phyloP scores from a whole-genome alignment of 2,797 vertebrate species.

The Muscicapa striata region DNA sequence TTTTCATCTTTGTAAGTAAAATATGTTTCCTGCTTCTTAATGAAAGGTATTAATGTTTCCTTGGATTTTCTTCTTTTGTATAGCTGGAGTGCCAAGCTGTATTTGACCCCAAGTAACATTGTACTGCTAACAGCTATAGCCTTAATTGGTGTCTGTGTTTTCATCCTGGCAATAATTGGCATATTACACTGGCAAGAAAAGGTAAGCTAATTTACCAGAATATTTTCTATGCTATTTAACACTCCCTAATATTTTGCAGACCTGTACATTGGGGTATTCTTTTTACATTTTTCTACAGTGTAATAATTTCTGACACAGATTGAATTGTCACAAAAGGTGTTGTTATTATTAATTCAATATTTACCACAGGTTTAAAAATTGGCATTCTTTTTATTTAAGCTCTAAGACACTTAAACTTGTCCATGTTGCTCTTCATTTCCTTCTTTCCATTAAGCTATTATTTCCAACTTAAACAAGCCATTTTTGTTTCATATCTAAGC shows the following conservation, averaged over 20 bases:
- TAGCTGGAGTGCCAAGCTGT: conserved; percentile 96
- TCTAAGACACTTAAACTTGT: not conserved
- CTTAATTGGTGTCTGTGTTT: conserved; percentile 93
- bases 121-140: conserved; percentile 94
- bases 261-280: not conserved
- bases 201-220: conserved; percentile 76
- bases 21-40: not conserved
- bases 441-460: not conserved
- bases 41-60: conserved; percentile 20
- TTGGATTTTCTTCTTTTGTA: conserved; percentile 32
- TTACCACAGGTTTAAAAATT: not conserved
- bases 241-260: not conserved
- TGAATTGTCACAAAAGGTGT: not conserved
- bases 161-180: conserved; percentile 95
- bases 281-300: not conserved
- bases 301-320: not conserved
- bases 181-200: conserved; percentile 98
- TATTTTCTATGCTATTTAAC: not conserved
- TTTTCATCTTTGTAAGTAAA: not conserved
- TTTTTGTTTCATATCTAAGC: not conserved
- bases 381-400: conserved; percentile 9
- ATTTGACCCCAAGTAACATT: conserved; percentile 96
- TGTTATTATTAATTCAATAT: not conserved
- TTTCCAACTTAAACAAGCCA: not conserved
- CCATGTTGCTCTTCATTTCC: not conserved